Evolutionary conservation across 2,113 vertebrate species (phyloP).

Genomic region (Elachura formosa): DNA sequence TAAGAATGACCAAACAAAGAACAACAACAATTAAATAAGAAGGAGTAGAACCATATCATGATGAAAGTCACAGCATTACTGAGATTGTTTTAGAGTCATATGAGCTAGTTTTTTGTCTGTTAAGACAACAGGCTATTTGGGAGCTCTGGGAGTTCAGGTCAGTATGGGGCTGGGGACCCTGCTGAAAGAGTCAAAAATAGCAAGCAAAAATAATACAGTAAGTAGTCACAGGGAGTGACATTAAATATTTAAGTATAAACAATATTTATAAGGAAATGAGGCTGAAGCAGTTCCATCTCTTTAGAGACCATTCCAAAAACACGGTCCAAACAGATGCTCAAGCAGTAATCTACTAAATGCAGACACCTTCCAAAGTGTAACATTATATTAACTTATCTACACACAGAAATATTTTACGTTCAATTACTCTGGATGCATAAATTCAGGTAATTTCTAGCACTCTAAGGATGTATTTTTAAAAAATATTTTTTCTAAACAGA

Average conservation of each 20-base stretch:
- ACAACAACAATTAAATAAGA: background rate
- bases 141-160: background rate
- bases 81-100: background rate
- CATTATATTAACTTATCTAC: background rate
- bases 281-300: background rate
- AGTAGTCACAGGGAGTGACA: background rate
- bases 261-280: background rate
- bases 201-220: background rate
- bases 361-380: background rate
- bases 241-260: background rate
- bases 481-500: background rate
- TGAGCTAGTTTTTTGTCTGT: background rate
- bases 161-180: background rate
- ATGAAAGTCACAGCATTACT: background rate
- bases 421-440: background rate
- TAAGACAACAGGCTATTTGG: background rate
- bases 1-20: background rate
- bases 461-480: background rate
- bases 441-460: background rate
- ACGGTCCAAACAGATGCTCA: background rate
- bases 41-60: background rate
- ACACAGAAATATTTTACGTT: background rate
- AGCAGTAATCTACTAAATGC: background rate
- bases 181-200: background rate
- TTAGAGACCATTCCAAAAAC: background rate